These are phyloP conservation scores for Ochlodes sylvanus DNA, from an alignment of 2,888 invertebrate genomes.

Conservation along the genomic window DNA sequence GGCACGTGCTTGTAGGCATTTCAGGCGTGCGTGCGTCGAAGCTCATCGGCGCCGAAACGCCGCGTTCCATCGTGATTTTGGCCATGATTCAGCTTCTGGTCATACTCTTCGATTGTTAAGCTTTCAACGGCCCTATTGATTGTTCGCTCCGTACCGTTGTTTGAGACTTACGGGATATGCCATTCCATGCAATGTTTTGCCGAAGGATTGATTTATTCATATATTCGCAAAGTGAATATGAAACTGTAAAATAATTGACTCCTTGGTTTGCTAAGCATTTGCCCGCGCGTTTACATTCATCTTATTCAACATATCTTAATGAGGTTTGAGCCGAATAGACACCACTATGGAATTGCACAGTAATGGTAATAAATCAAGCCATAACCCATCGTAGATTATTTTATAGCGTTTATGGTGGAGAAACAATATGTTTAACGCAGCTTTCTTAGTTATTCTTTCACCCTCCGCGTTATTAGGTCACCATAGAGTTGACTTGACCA, in stretches of 20 bases:
- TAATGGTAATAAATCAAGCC: conserved; percentile 32
- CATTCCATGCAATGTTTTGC: conserved; percentile 18
- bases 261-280: neutral
- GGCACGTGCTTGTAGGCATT: neutral
- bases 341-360: conserved; percentile 29
- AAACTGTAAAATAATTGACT: conserved; percentile 6
- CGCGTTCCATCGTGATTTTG: conserved; percentile 38
- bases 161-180: conserved; percentile 23
- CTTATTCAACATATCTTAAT: conserved; percentile 26
- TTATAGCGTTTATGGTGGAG: conserved; percentile 23
- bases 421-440: conserved; percentile 10
- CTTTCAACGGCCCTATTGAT: conserved; percentile 47
- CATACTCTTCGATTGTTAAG: conserved; percentile 48
- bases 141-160: conserved; percentile 35
- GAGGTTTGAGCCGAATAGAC: conserved; percentile 22
- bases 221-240: neutral
- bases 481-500: too few relatives aligned
- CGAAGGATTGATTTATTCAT: conserved; percentile 11
- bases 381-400: conserved; percentile 16
- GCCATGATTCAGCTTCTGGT: conserved; percentile 48
- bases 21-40: conserved; percentile 18
- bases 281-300: conserved; percentile 14
- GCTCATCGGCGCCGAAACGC: conserved; percentile 24
- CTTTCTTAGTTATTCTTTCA: neutral
- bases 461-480: neutral